Base-by-base conservation (phyloP, 2,113 vertebrate species). In the Chaetops frenatus region DNA sequence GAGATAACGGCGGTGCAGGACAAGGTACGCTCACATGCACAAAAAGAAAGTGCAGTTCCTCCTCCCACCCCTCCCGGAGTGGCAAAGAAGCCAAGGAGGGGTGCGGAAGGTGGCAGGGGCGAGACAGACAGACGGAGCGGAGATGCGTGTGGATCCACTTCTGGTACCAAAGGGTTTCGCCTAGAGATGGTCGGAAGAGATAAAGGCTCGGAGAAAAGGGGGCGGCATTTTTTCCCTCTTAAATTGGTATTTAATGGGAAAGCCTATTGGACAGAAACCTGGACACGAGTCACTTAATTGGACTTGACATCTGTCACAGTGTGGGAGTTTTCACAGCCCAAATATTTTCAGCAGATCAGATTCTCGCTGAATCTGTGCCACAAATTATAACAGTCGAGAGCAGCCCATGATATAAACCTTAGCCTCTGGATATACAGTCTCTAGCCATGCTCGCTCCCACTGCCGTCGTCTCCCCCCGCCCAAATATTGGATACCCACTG, bases 281-380 rank as follows among this genome's bases (percentile, higher is more conserved):
- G 98, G 98, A 97, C 97, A 97, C 90, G 97, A 98, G 97, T 97
- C 96, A 96, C 97, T 98, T 98, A 98, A 98, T 98, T 98, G 98
- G 97, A 98, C 97, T 97, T 98, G 98, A 98, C 98, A 98, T 98
- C 98, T 98, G 98, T 98, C 98, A 98, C 97, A 97, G 97, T 98
- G 97, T 97, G 98, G 98, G 98, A 98, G 97, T 98, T 98, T 98
- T 98, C 98, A 97, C 98, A 98, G 97, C 97, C 98, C 98, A 98
- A 98, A 98, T 98, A 98, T 98, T 98, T 98, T 95, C 97, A 97
- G 97, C 97, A 96, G 97, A 98, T 98, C 97, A 95, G 97, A 97
- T 97, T 98, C 97, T 96, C 95, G 69, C 96, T 98, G 97, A 98
- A 97, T 98, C 96, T 95, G 96, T 97, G 98, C 97, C 98, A 98